A percentile compares a stretch with the other conserved stretches of the same genome.
Evolutionary conservation across 1,140 invertebrate species (phyloP).

Genomic region (Rhyzopertha dominica): DNA sequence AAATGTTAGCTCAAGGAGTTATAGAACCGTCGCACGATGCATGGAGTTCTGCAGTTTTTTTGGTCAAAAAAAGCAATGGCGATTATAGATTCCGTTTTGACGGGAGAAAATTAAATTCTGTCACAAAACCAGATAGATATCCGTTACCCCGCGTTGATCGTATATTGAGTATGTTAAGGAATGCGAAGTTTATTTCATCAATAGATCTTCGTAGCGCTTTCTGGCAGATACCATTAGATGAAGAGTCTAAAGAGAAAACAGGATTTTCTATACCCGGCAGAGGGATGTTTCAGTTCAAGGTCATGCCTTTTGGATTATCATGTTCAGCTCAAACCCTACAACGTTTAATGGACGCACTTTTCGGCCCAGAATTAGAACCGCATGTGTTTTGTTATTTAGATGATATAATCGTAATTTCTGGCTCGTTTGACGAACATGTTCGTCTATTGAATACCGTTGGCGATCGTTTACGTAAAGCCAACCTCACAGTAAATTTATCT

Average conservation of each 20-base stretch:
- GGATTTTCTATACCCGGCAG: constrained; percentile 41
- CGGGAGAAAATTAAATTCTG: constrained; percentile 38
- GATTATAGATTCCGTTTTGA: constrained; percentile 40
- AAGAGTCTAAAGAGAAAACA: constrained; percentile 33
- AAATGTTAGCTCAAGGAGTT: no score
- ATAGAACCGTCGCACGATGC: no score
- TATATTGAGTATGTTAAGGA: constrained; percentile 32
- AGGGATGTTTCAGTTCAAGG: constrained; percentile 38
- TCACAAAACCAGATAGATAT: constrained; percentile 39
- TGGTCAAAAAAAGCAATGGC: constrained; percentile 23
- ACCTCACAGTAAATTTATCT: constrained; percentile 29
- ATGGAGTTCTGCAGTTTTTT: no score
- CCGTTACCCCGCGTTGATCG: constrained; percentile 29
- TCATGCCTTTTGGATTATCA: constrained; percentile 42
- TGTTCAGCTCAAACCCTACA: constrained; percentile 44
- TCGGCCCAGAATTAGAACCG: constrained; percentile 34
- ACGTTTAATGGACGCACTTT: constrained; percentile 40
- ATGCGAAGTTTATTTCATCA: constrained; percentile 34
- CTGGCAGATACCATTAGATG: constrained; percentile 39
- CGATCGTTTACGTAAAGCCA: constrained; percentile 15
- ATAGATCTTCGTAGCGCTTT: constrained; percentile 41
- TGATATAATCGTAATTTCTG: constrained; percentile 38
- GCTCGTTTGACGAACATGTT: constrained; percentile 41
- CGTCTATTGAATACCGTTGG: constrained; percentile 23
- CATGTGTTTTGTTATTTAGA: constrained; percentile 37